Base-by-base conservation (phyloP, 2,797 vertebrate genomes). In the Thalassophryne amazonica region DNA sequence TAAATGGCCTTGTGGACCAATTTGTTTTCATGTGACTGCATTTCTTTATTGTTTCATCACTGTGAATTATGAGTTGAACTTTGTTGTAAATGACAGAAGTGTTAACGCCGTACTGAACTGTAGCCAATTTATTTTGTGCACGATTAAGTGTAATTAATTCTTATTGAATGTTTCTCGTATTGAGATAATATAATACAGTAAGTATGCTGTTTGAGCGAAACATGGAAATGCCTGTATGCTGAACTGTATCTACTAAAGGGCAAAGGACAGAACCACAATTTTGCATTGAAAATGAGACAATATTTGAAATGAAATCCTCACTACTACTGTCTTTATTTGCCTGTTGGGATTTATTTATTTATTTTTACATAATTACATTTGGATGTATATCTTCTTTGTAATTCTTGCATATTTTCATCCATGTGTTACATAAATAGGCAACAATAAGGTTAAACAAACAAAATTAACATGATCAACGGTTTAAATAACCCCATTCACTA, bases 91-190 rank as follows among this genome's bases (percentile, higher is more conserved):
- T 60, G 56, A 62, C 39, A 48, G 38, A 37, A 31, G 60, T 65
- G 20, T 64, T 52, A 34, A 34, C 54, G 63, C 40, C 9, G 5
- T 57, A 51, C n/a, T 47, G 57, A 35, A 51, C 29, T 58, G 18
- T 69, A 47, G 68, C 34, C 52, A 52, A 29, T 74, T 77, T 71
- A 50, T 67, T 76, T 68, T 61, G 28, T 70, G 76, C 78, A 80
- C 77, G 51, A 60, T 43, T 52, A 36, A 50, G 51, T 34, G 70
- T 38, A 51, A 1, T 54, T 50, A 48, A 61, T 45, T 49, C 48
- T n/a, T 61, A 56, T 58, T 38, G 37, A 43, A 47, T 40, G 21
- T 59, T 60, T 30, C 18, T 60, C 41, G 56, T 34, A 19, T 11
- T 11, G 38, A 57, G 23, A 58, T 51, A 40, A 54, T 45, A 42